phyloP scores from a whole-genome alignment of 2,797 vertebrate genomes.

The Oophaga sylvatica region DNA sequence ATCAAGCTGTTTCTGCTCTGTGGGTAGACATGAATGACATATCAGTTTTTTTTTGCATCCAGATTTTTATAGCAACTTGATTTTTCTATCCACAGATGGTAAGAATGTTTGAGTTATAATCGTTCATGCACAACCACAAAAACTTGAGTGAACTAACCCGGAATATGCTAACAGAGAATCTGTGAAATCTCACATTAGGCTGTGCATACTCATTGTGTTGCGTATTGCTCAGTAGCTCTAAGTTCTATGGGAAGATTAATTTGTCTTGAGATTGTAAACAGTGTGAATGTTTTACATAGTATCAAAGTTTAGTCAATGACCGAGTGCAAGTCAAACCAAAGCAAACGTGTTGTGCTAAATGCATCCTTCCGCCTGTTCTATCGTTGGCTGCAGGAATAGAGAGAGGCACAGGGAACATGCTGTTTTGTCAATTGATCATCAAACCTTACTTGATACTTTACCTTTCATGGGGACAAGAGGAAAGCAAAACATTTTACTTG shows the following conservation, averaged over 20 bases:
- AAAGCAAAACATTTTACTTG: too few relatives aligned
- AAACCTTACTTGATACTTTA: not conserved
- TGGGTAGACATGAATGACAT: not conserved
- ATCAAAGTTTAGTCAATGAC: constrained; percentile 70
- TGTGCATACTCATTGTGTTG: constrained; percentile 62
- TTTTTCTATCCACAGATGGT: constrained; percentile 1
- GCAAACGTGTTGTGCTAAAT: not conserved
- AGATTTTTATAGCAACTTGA: not conserved
- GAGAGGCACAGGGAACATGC: not conserved
- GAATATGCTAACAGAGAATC: constrained; percentile 15
- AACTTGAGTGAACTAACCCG: constrained; percentile 14
- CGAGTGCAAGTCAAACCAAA: not conserved
- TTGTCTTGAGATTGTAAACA: constrained; percentile 66
- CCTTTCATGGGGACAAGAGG: not conserved
- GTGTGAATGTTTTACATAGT: constrained; percentile 70
- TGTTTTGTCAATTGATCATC: not conserved
- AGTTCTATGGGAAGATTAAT: constrained; percentile 65
- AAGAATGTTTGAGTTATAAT: constrained; percentile 22
- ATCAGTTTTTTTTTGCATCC: not conserved
- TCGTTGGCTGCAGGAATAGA: not conserved
- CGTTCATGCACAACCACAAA: constrained; percentile 24
- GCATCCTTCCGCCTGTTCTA: not conserved
- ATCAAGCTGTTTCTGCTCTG: not conserved
- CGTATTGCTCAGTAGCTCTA: constrained; percentile 61
- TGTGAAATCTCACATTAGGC: constrained; percentile 54